Evolutionary conservation across 2,113 vertebrate genomes (phyloP), one percentile per base, ranked within the genome.

Genomic region (Odontophorus gujanensis): DNA sequence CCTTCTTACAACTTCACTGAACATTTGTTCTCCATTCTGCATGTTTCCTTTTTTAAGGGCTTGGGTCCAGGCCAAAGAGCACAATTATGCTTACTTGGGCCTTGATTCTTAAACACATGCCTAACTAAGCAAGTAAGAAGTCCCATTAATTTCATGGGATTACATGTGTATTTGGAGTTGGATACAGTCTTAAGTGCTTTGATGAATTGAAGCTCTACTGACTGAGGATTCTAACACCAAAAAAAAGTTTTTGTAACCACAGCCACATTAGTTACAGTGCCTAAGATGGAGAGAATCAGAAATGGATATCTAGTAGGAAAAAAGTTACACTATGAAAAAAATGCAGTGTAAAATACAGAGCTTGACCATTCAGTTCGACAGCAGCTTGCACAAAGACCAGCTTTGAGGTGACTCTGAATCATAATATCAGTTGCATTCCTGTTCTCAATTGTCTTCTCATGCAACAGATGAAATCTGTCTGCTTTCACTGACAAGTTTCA

Each of bases 51-150:
- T 91, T 80, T 58, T 28, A 76, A 87, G 83, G 63, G 25, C 59
- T 93, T 94, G 85, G 47, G 73, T 72, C 32, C 20, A 71, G 38
- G 88, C 93, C 95, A 92, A 30, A 73, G 58, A 94, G 88, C 80
- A 68, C 80, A 86, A 51, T 90, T 88, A 74, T 21, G 50, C 88
- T 90, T 88, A 59, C 38, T 59, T 65, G 80, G 76, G 72, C 65
- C 79, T 83, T 92, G 82, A 71, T 92, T 95, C 89, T 83, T 77
- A 95, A 92, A 81, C 76, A 83, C 63, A 42, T 85, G 79, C 77
- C 90, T 92, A 92, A 79, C 84, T 87, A 79, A 81, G 89, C 81
- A 91, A 92, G 82, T 73, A 77, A 95, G 89, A 85, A 68, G 93
- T 30, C 28, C 81, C 53, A 65, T 68, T 89, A 71, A 89, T 87